Base-by-base conservation (phyloP, 2,888 invertebrate species). In the Oligia latruncula region DNA sequence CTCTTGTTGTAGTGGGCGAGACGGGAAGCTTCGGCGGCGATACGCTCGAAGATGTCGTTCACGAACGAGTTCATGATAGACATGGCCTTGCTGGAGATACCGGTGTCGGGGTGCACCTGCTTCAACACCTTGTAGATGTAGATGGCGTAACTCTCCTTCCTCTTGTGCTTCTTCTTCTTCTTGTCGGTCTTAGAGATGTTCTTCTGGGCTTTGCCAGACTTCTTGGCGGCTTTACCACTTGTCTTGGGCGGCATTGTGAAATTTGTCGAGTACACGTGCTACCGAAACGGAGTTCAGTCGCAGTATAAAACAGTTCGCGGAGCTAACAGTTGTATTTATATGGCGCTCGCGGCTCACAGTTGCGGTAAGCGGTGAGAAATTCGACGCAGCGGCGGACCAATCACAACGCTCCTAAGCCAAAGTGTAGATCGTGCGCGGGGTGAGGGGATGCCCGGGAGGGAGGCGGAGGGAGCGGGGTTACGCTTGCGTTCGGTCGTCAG, bases 41-140 rank as follows among this genome's bases (percentile, higher is more conserved):
- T n/a, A n/a, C 98, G 97, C 92, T 98, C 98, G 91, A 98, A 98
- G 78, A 98, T 97, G 91, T 98, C 98, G 92, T 98, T 98, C 71
- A 98, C 97, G 92, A 98, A 98, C 85, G 97, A 97, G 95, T 98
- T 98, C 97, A 98, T 98, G 93, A 98, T 97, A 84, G 96, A 97
- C 98, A 98, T 98, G 40, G 98, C 98, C 93, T 98, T 98, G 74
- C 90, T 90, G 70, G 91, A 91, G 75, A 92, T 92, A 77, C 92
- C 91, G 84, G 97, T 98, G 92, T 98, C 97, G 6, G 98, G 98
- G 92, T 98, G 98, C 62, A 97, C 97, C 94, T 97, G 97, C 93
- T 97, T 98, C 92, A 98, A 92, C 78, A 98, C 97, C 92, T 97
- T 98, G 96, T 97, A 97, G 90, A 98, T 97, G 92, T 97, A 97